phyloP scores from a whole-genome alignment of 2,888 invertebrate species.

The Cantharis nigra region DNA sequence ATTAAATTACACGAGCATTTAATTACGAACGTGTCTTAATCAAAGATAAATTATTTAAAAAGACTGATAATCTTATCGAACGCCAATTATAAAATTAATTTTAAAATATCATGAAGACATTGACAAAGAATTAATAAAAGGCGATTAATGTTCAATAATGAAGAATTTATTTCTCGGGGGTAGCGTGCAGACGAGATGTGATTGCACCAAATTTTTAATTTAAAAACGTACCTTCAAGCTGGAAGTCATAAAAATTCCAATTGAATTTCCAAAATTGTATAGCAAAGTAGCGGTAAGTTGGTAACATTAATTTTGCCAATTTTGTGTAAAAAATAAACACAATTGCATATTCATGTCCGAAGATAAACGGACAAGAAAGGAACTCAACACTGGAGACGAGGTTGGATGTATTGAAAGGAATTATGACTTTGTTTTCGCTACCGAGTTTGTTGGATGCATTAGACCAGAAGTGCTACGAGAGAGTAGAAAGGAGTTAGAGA shows the following conservation, averaged over 20 bases:
- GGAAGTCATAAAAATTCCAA: background rate
- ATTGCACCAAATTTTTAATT: background rate
- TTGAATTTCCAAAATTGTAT: background rate
- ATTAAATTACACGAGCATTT: background rate
- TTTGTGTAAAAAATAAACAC: background rate
- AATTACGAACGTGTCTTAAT: background rate
- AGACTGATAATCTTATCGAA: background rate
- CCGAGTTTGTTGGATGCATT: background rate
- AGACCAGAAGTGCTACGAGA: background rate
- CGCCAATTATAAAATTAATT: background rate
- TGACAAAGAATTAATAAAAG: background rate
- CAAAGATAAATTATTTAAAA: background rate
- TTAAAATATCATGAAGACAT: background rate
- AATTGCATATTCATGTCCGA: background rate
- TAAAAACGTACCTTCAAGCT: background rate
- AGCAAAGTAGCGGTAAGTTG: background rate
- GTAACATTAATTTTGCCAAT: background rate
- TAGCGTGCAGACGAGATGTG: background rate
- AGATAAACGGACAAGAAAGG: background rate
- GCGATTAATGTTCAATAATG: background rate
- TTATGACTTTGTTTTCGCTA: constrained; percentile 28
- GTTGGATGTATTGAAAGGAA: constrained; percentile 11
- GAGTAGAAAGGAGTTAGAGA: background rate
- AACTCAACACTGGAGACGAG: background rate
- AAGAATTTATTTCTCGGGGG: background rate